Base-by-base conservation (phyloP, 2,797 vertebrate genomes). In the Momotus momota region DNA sequence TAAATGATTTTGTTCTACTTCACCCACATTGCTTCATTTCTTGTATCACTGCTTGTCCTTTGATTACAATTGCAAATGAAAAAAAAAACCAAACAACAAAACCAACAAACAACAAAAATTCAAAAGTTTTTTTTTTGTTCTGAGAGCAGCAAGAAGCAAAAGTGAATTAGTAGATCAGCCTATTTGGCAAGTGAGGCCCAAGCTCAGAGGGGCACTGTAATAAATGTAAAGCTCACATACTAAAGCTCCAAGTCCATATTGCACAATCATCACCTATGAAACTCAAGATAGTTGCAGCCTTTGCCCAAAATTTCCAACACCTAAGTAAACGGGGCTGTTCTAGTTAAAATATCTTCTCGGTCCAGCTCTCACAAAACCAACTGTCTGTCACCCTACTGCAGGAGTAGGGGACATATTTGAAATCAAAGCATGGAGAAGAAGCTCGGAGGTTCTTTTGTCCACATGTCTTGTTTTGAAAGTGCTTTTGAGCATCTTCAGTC, bases 1-100 rank as follows among this genome's bases (percentile, higher is more conserved):
- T 96, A 95, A 96, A 96, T 96, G 96, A 96, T 94, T 97, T 94
- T 90, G 96, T 97, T 97, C 96, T 97, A 96, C 96, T 96, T 96
- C 96, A 96, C 96, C 94, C 94, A 86, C 91, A 93, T 94, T 96
- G 93, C 96, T 97, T 96, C 91, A 96, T 96, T 97, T 96, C 94
- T 97, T 97, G 96, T 97, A 95, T 97, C 96, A 93, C 86, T 94
- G 93, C 96, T 97, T 97, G 96, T 97, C 96, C 94, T 95, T 95
- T 93, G 94, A 97, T 97, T 96, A 97, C 92, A 96, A 96, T 96
- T 97, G 96, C 93, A 96, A 96, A 96, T 96, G 78, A 88, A 94
- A 94, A 96, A 88, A 3, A 40, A 52, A 46, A 46, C 18, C 18
- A 46, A 46, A n/a, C n/a, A 46, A 21, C 4, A 46, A 46, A 46